Percentiles rank a stretch among this genome's conserved stretches.
These are phyloP conservation scores for Scolopax mira DNA, from an alignment of 2,113 vertebrate species.

Conservation along the genomic window DNA sequence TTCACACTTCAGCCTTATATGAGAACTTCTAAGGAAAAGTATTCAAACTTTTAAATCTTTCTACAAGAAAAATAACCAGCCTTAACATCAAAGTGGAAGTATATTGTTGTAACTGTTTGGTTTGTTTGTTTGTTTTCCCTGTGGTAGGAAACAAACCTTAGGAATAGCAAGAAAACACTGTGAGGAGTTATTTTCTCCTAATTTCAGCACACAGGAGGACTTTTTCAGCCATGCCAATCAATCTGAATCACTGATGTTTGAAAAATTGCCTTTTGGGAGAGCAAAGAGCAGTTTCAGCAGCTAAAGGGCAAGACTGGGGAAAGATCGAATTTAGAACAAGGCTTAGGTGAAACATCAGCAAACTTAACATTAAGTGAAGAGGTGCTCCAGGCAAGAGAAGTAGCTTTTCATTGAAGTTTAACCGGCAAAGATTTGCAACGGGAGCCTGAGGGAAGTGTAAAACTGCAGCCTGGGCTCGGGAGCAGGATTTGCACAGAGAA, in stretches of 20 bases:
- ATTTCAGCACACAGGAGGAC: conserved; percentile 42
- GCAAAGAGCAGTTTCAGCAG: neutral
- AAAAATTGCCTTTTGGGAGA: conserved; percentile 27
- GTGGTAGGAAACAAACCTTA: neutral
- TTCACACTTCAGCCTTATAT: neutral
- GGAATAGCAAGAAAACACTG: conserved; percentile 33
- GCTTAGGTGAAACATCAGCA: conserved; percentile 38
- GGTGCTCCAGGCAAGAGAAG: conserved; percentile 34
- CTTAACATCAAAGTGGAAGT: neutral
- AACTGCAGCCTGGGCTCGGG: neutral
- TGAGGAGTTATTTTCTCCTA: conserved; percentile 54
- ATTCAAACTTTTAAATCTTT: neutral
- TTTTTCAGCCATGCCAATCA: conserved; percentile 15
- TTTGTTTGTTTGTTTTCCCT: neutral
- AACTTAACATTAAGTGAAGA: conserved; percentile 20
- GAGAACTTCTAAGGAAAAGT: neutral
- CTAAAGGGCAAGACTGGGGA: neutral
- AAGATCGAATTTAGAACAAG: conserved; percentile 11
- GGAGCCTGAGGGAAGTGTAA: neutral
- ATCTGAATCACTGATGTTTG: conserved; percentile 6
- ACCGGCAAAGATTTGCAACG: conserved; percentile 47
- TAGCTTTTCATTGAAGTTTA: conserved; percentile 7
- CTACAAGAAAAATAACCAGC: neutral
- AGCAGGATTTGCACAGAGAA: neutral
- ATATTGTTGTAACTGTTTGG: neutral